Evolutionary conservation across 2,888 invertebrate species (phyloP).

Genomic region (Nemurella pictetii): DNA sequence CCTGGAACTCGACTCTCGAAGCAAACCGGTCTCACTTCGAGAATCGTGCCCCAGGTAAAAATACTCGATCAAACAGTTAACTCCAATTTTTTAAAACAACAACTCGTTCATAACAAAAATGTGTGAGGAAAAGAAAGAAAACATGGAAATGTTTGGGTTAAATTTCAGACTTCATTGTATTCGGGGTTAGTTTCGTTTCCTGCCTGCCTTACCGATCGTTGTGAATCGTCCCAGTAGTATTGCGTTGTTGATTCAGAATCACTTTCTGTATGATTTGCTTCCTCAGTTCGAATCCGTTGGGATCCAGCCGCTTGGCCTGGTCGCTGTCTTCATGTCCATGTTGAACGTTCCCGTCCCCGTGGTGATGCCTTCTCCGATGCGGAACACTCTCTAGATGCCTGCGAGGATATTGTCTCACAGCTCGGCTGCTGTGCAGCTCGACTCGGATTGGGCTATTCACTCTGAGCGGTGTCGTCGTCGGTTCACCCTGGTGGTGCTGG

Average conservation of each 20-base stretch:
- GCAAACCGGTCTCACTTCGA: no score
- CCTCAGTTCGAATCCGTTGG: background rate
- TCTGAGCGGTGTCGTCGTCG: background rate
- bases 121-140: background rate
- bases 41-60: no score
- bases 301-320: background rate
- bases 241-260: background rate
- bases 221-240: background rate
- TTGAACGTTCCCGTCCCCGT: background rate
- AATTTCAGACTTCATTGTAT: background rate
- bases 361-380: background rate
- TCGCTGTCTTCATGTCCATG: background rate
- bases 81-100: no score
- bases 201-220: background rate
- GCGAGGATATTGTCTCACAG: background rate
- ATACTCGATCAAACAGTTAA: no score
- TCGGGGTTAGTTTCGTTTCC: background rate
- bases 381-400: background rate
- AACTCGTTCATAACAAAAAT: no score
- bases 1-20: no score
- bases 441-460: background rate
- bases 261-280: background rate
- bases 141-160: conserved; percentile 4
- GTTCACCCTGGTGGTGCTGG: background rate
- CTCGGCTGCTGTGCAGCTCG: background rate